Evolutionary conservation across 2,797 vertebrate species (phyloP).

Genomic region (Eurystomus glaucurus): DNA sequence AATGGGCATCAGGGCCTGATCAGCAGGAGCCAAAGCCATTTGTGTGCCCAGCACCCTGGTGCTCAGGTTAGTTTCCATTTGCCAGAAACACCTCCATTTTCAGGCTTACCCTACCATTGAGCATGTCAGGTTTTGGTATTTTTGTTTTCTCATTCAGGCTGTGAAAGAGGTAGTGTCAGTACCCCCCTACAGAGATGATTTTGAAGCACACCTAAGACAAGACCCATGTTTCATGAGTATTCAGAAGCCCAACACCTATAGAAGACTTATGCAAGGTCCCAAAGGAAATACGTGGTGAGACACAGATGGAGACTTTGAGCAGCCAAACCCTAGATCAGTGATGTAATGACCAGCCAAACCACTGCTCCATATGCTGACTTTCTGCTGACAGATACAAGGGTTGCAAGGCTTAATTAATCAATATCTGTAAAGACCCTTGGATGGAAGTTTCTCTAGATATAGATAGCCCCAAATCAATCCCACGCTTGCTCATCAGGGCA

Average conservation of each 20-base stretch:
- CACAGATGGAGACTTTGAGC: not conserved
- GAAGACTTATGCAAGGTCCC: not conserved
- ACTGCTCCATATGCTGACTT: not conserved
- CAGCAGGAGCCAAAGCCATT: accelerated
- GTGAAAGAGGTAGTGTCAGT: not conserved
- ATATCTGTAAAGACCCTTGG: not conserved
- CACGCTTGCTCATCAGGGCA: not conserved
- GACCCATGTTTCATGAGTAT: not conserved
- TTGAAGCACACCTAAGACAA: not conserved
- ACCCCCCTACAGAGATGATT: not conserved
- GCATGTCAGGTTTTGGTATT: not conserved
- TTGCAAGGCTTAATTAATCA: not conserved
- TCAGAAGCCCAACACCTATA: not conserved
- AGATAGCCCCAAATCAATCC: not conserved
- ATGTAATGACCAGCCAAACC: not conserved
- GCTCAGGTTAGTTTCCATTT: not conserved
- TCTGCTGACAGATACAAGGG: not conserved
- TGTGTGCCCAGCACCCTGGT: not conserved
- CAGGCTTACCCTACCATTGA: not conserved
- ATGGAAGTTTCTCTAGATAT: not conserved
- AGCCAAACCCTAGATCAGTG: not conserved
- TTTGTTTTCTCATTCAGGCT: not conserved
- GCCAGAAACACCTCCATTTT: not conserved
- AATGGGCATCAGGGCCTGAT: not conserved
- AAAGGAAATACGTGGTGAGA: not conserved